Evolutionary conservation across 2,113 vertebrate genomes (phyloP), one percentile per base, ranked within the genome.

Genomic region (Rhinolophus sinicus): DNA sequence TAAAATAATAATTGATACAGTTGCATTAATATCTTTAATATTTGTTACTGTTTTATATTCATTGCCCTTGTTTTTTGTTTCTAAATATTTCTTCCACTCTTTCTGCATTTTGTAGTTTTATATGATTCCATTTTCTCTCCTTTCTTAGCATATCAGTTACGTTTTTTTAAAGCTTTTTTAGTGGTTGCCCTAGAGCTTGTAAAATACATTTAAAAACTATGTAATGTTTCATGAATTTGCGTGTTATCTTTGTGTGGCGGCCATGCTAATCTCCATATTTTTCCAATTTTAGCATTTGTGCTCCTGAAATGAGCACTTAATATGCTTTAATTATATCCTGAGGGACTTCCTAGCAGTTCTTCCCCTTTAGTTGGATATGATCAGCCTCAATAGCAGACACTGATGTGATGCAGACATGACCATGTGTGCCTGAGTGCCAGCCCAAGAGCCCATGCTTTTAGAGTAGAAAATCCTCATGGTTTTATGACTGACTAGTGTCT

Each of bases 151-250:
- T 69, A 75, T 84, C 30, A 54, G 12, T 50, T 89, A 62, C 44
- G 40, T 19, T 26, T 88, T 64, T 78, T n/a, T 56, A 73, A 86
- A 85, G 38, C 40, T 72, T 60, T 67, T 76, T 15, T 85, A 52
- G 52, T 77, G n/a, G 38, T 89, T 58, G 19, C n/a, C 40, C 18
- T 82, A 54, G 84, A 96, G 54, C 95, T 93, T 86, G 14, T 81
- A 47, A 30, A 30, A 30, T 80, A 73, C 40, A 30, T 92, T 94
- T 35, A 18, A 94, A 89, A 87, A 88, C 14, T 77, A 38, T 18
- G 54, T 56, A 69, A 8, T 26, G 13, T 91, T 86, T 50, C 28
- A 62, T 19, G 70, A 84, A 33, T 77, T 80, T 92, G 33, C 12
- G 0, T 75, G 16, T 70, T 44, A n/a, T 44, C 52, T 19, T 69